Evolutionary conservation across 2,888 invertebrate genomes (phyloP).

Genomic region (Torymus tubicola): DNA sequence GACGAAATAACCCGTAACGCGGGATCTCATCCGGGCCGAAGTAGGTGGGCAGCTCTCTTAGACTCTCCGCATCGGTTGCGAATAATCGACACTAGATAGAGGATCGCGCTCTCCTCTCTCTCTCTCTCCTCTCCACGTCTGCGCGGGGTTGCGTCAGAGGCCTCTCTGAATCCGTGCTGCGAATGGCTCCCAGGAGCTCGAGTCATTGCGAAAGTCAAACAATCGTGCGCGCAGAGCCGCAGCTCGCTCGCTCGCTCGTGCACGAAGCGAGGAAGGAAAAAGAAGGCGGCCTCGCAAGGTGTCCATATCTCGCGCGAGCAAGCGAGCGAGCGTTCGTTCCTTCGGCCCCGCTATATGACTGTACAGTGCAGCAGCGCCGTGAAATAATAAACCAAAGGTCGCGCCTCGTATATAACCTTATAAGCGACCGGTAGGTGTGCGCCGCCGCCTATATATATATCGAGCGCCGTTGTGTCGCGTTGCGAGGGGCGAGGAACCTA

Average conservation of each 20-base stretch:
- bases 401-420: conserved; percentile 10
- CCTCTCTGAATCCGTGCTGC: conserved; percentile 60
- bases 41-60: too few species aligned
- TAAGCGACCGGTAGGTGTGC: background rate
- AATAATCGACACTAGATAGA: conserved; percentile 33
- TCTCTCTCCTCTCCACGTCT: too few species aligned
- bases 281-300: conserved; percentile 37
- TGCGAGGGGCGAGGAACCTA: too few species aligned
- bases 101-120: too few species aligned
- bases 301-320: conserved; percentile 1
- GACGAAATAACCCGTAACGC: background rate
- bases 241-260: background rate
- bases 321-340: background rate
- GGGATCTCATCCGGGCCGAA: background rate
- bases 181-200: conserved; percentile 67
- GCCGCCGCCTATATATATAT: background rate
- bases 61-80: conserved; percentile 3
- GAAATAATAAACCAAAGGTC: conserved; percentile 52
- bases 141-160: conserved; percentile 46
- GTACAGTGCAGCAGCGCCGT: background rate
- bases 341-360: background rate
- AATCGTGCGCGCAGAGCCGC: conserved; percentile 60
- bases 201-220: conserved; percentile 71
- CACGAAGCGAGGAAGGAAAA: background rate
- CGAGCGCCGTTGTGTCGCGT: background rate